These are phyloP conservation scores for Erythrolamprus reginae DNA, from an alignment of 2,113 vertebrate genomes.

Conservation along the genomic window DNA sequence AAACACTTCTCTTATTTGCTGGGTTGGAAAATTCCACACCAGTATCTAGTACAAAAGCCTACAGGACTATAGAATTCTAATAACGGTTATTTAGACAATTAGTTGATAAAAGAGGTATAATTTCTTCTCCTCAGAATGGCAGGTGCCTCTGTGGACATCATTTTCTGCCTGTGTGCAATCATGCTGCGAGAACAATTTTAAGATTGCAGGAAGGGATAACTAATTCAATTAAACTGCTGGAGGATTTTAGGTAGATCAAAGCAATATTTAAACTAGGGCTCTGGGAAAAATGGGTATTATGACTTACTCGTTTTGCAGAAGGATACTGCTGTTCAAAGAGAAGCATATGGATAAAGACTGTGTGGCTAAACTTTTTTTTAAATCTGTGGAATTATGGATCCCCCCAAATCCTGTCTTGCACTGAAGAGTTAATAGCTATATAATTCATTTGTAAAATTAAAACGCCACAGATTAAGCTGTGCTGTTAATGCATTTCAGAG, in stretches of 20 bases:
- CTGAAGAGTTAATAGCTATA: not conserved
- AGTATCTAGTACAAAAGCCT: not conserved
- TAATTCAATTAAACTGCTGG: not conserved
- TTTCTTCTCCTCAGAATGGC: conserved; percentile 2
- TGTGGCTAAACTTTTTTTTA: not conserved
- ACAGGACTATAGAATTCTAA: not conserved
- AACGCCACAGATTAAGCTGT: not conserved
- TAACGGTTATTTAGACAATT: not conserved
- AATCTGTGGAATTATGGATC: not conserved
- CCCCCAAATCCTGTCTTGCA: not conserved
- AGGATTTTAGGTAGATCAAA: conserved; percentile 22
- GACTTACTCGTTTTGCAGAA: not conserved
- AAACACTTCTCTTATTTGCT: not conserved
- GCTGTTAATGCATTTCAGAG: not conserved
- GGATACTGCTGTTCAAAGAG: not conserved
- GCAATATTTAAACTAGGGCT: not conserved
- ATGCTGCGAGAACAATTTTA: conserved; percentile 1
- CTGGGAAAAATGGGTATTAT: not conserved
- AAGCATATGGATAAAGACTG: not conserved
- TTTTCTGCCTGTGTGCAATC: not conserved
- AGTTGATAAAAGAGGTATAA: not conserved
- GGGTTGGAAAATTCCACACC: conserved; percentile 19
- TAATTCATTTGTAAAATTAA: not conserved
- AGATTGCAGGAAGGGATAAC: not conserved
- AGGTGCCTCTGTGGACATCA: fast-evolving